Percentiles rank a stretch among this genome's conserved stretches.
These are phyloP conservation scores for Zaprionus ghesquierei DNA, from an alignment of 1,140 invertebrate species.

Conservation along the genomic window DNA sequence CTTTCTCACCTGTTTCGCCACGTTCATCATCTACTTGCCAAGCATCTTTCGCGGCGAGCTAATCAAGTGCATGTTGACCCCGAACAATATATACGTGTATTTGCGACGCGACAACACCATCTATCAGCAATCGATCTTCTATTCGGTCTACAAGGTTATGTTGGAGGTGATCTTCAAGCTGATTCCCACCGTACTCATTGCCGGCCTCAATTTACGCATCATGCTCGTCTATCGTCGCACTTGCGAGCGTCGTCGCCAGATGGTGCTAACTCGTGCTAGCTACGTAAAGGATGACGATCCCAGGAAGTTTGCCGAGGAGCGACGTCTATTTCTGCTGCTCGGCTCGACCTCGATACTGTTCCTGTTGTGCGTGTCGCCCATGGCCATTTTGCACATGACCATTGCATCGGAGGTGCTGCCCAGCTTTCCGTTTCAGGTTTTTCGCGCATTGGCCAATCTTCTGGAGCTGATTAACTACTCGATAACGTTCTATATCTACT, in stretches of 20 bases:
- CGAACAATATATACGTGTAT: slow-evolving; percentile 84
- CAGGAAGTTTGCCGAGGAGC: slow-evolving; percentile 88
- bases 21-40: slow-evolving; percentile 87
- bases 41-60: slow-evolving; percentile 86
- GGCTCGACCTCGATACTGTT: slow-evolving; percentile 89
- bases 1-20: slow-evolving; percentile 85
- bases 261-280: slow-evolving; percentile 84
- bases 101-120: slow-evolving; percentile 85
- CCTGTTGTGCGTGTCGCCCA: slow-evolving; percentile 89
- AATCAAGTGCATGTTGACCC: slow-evolving; percentile 84
- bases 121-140: slow-evolving; percentile 84
- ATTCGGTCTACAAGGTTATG: slow-evolving; percentile 86
- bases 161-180: slow-evolving; percentile 88
- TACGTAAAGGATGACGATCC: slow-evolving; percentile 85
- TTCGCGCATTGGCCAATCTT: slow-evolving; percentile 88
- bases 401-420: slow-evolving; percentile 86
- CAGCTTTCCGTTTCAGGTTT: slow-evolving; percentile 87
- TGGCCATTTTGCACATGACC: slow-evolving; percentile 89
- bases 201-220: slow-evolving; percentile 88
- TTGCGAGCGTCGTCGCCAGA: slow-evolving; percentile 86
- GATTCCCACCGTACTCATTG: slow-evolving; percentile 87
- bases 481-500: slow-evolving; percentile 91
- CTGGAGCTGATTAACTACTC: slow-evolving; percentile 90
- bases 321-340: slow-evolving; percentile 87
- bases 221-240: slow-evolving; percentile 87